Conservation (phyloP, 2,888 invertebrate genomes). For the Ernsta delagoae region DNA sequence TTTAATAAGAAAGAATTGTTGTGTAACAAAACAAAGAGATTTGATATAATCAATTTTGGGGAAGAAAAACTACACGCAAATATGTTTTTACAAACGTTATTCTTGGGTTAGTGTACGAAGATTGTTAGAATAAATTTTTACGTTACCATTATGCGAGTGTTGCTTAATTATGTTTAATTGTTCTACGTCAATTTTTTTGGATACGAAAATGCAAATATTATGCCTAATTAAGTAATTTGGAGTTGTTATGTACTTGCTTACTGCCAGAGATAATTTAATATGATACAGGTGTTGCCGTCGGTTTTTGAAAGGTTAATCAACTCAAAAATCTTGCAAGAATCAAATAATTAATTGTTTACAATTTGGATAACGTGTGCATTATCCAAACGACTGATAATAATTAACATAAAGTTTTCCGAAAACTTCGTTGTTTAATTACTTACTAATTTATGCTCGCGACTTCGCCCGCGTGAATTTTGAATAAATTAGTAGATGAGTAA, state of each 20-base stretch:
- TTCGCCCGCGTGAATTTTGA: no score
- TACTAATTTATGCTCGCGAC: no score
- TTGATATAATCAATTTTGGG: background rate
- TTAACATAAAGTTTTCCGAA: no score
- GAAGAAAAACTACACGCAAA: background rate
- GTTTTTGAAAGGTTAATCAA: background rate
- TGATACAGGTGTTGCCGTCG: background rate
- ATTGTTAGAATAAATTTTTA: conserved; percentile 9
- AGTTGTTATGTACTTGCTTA: background rate
- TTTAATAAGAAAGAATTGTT: conserved; percentile 24
- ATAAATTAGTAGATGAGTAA: no score
- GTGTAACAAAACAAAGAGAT: background rate
- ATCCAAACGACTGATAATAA: no score
- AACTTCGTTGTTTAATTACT: no score
- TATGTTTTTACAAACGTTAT: background rate
- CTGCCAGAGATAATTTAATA: background rate
- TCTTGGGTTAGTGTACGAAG: background rate
- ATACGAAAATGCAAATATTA: background rate
- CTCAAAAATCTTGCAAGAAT: background rate
- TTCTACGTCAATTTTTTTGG: background rate
- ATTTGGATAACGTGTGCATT: no score
- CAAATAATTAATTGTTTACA: background rate
- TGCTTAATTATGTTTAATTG: background rate
- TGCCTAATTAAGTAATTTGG: background rate
- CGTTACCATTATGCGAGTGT: conserved; percentile 13